Evolutionary conservation across 1,140 invertebrate genomes (phyloP).

Genomic region (Drosophila lacteicornis): DNA sequence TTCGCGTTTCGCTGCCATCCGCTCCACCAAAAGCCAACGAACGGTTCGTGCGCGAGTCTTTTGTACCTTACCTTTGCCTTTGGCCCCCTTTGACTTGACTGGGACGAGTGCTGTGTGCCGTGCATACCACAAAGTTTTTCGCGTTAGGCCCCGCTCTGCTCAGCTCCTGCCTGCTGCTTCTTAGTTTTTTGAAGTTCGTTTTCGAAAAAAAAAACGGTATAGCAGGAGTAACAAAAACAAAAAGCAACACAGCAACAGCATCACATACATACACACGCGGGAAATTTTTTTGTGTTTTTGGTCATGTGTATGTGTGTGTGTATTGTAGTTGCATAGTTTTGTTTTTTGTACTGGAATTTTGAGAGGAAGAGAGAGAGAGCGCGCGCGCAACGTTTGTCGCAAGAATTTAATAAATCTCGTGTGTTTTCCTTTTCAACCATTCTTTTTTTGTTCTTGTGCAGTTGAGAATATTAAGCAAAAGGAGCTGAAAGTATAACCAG

Average conservation of each 20-base stretch:
- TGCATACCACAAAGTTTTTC: conserved; percentile 52
- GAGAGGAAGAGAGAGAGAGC: conserved; percentile 33
- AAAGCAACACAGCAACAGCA: conserved; percentile 23
- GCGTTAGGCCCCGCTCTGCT: conserved; percentile 7
- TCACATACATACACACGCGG: conserved; percentile 46
- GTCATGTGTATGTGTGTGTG: conserved; percentile 40
- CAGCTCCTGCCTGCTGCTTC: conserved; percentile 6
- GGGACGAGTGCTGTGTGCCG: conserved; percentile 22
- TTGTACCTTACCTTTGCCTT: conserved; percentile 15
- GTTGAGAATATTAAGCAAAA: conserved; percentile 24
- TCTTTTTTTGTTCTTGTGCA: conserved; percentile 51
- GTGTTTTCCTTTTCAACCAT: conserved; percentile 26
- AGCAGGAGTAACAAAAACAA: conserved; percentile 34
- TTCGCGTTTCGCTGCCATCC: conserved; percentile 2
- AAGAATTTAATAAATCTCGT: conserved; percentile 23
- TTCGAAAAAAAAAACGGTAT: conserved; percentile 33
- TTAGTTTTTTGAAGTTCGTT: conserved; percentile 10
- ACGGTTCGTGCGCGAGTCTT: conserved; percentile 16
- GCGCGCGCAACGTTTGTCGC: conserved; percentile 53
- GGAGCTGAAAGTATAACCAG: conserved; percentile 37
- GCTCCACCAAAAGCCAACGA: conserved; percentile 10
- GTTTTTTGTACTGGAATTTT: conserved; percentile 50
- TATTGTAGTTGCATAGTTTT: conserved; percentile 52
- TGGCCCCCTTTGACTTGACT: conserved; percentile 13
- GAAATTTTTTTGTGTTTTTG: conserved; percentile 33